Conservation (phyloP, 2,797 vertebrate species). For the Argya squamiceps region DNA sequence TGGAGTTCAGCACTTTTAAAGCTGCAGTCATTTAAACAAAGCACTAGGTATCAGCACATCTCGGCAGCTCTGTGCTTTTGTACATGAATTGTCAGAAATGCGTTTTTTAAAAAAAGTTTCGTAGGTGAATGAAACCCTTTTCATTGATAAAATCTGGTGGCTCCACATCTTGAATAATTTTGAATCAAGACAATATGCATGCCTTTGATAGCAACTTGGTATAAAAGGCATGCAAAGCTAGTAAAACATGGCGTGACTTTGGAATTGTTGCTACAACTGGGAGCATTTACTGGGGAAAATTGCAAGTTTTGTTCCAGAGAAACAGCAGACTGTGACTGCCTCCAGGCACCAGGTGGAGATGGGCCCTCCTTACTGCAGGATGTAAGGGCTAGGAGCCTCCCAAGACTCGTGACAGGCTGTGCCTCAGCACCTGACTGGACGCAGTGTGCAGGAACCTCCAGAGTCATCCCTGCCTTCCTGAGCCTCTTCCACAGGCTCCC, state of each 20-base stretch:
- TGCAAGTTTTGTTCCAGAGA: background rate
- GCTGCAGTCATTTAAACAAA: background rate
- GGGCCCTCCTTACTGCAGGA: background rate
- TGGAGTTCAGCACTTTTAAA: background rate
- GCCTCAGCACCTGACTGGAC: background rate
- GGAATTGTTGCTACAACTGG: constrained; percentile 27
- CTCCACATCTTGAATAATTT: constrained; percentile 19
- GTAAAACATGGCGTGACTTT: background rate
- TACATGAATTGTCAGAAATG: background rate
- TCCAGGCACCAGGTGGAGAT: background rate
- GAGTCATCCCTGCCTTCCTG: background rate
- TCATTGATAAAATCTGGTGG: background rate
- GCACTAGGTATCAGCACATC: background rate
- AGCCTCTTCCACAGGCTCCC: background rate
- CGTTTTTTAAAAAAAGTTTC: fast-evolving
- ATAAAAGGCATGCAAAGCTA: constrained; percentile 25
- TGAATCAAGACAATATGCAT: background rate
- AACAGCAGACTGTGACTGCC: background rate
- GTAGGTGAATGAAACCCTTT: background rate
- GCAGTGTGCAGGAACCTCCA: background rate
- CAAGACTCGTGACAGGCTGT: background rate
- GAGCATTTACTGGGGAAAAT: background rate
- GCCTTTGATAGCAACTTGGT: background rate
- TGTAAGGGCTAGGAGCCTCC: background rate
- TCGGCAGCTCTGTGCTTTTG: background rate